Conservation (phyloP, 1,140 invertebrate species). For the Trachymyrmex cornetzi region DNA sequence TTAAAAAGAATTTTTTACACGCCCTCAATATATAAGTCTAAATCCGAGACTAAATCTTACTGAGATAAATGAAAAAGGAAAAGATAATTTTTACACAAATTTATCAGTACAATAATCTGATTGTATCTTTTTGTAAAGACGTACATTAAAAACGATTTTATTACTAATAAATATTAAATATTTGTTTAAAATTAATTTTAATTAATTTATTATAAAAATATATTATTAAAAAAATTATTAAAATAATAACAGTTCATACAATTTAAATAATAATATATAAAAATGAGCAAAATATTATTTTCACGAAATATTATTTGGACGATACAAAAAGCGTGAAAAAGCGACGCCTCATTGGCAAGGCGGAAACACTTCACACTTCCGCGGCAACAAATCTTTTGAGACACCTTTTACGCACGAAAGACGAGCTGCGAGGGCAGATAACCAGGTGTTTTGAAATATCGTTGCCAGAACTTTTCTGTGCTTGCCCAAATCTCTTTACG, state of each 20-base stretch:
- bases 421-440: slow-evolving; percentile 54
- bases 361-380: slow-evolving; percentile 70
- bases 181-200: too few relatives aligned
- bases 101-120: slow-evolving; percentile 5
- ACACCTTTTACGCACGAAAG: slow-evolving; percentile 69
- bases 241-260: not conserved
- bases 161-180: not conserved
- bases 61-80: not conserved
- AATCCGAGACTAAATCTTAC: not conserved
- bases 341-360: slow-evolving; percentile 47
- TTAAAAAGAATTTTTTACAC: not conserved
- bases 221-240: too few relatives aligned
- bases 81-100: not conserved
- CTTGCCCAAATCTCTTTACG: slow-evolving; percentile 14
- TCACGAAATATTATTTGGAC: too few relatives aligned
- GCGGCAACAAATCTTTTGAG: slow-evolving; percentile 69
- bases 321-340: slow-evolving; percentile 53
- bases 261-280: not conserved
- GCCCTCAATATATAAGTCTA: not conserved
- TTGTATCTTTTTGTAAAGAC: not conserved
- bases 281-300: not conserved
- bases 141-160: not conserved
- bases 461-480: slow-evolving; percentile 33
- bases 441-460: slow-evolving; percentile 67
- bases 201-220: too few relatives aligned